These are phyloP conservation scores for Xestia ashworthii DNA, from an alignment of 2,888 invertebrate species.

Conservation along the genomic window DNA sequence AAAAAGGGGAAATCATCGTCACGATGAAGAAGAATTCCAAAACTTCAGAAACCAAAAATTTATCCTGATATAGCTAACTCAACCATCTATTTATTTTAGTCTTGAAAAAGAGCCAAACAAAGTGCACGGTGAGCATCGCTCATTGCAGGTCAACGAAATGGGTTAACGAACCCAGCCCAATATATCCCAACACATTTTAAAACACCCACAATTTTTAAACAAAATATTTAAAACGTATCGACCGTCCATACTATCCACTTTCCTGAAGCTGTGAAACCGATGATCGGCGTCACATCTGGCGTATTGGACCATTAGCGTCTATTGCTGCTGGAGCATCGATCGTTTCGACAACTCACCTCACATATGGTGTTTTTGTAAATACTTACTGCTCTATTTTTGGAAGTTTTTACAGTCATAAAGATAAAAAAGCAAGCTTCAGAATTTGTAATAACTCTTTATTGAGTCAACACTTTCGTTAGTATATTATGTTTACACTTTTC, in stretches of 20 bases:
- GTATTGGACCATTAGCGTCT: conserved; percentile 23
- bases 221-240: conserved; percentile 11
- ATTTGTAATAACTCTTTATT: background rate
- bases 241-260: conserved; percentile 12
- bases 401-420: background rate
- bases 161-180: background rate
- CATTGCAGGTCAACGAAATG: background rate
- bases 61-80: background rate
- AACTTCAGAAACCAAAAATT: background rate
- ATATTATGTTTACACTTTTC: background rate
- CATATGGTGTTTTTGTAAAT: background rate
- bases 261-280: background rate
- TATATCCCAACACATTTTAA: background rate
- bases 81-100: background rate
- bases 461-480: too few relatives aligned
- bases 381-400: background rate
- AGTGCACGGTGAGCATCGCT: background rate
- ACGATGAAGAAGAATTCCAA: too few relatives aligned
- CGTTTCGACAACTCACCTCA: background rate
- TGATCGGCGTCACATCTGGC: conserved; percentile 33
- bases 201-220: background rate
- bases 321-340: conserved; percentile 20
- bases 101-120: background rate
- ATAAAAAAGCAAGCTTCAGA: background rate
- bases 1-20: too few relatives aligned